Evolutionary conservation across 2,797 vertebrate genomes (phyloP).

Genomic region (Parauchenoglanis punctatus): DNA sequence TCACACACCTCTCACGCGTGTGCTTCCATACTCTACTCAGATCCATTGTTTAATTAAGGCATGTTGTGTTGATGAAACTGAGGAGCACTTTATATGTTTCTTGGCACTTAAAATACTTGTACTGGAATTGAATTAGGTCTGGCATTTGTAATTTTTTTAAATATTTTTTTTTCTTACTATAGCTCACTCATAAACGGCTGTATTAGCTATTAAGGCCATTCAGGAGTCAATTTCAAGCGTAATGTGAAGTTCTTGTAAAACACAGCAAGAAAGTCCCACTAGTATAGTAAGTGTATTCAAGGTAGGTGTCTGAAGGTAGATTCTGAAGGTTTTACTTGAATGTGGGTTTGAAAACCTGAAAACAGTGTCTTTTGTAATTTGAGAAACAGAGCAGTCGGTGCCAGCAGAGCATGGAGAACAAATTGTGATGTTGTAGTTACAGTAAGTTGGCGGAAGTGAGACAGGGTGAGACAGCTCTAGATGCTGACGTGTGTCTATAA

Average conservation of each 20-base stretch:
- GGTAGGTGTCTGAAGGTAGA: neutral
- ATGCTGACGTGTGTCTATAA: slow-evolving; percentile 8
- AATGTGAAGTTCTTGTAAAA: too few species aligned
- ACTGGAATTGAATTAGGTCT: slow-evolving; percentile 35
- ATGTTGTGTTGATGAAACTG: slow-evolving; percentile 55
- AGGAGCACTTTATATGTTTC: slow-evolving; percentile 39
- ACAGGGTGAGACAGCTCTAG: slow-evolving; percentile 1
- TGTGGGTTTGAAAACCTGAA: neutral
- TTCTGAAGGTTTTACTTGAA: slow-evolving; percentile 5
- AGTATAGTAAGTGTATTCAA: neutral
- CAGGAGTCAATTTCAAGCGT: neutral
- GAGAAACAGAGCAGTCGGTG: slow-evolving; percentile 17
- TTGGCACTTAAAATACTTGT: slow-evolving; percentile 40
- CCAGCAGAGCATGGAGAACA: slow-evolving; percentile 30
- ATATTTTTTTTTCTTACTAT: slow-evolving; percentile 1
- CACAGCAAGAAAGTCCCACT: too few species aligned
- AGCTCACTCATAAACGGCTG: too few species aligned
- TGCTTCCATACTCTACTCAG: slow-evolving; percentile 40
- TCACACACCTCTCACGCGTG: slow-evolving; percentile 48
- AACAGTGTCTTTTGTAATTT: slow-evolving; percentile 15
- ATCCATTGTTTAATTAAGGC: slow-evolving; percentile 56
- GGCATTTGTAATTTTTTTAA: slow-evolving; percentile 13
- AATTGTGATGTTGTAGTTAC: slow-evolving; percentile 23
- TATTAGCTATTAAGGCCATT: neutral
- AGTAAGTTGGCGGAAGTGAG: slow-evolving; percentile 19